Base-by-base conservation (phyloP, 1,140 invertebrate genomes). In the Trichomalopsis sarcophagae region DNA sequence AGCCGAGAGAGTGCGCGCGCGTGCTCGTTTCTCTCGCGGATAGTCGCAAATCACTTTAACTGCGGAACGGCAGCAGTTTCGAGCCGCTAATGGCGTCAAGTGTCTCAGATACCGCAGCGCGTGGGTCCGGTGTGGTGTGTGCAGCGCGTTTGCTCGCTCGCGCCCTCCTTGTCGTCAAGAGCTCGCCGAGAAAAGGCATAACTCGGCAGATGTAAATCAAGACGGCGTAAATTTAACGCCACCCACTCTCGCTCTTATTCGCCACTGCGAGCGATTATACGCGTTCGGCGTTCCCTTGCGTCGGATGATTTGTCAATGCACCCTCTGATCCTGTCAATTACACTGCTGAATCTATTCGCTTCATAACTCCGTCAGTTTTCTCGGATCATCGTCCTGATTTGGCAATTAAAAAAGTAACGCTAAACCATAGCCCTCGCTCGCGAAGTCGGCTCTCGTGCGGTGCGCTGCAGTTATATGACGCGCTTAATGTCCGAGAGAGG, bases 41-140 rank as follows among this genome's bases (percentile, higher is more conserved):
- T 91, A 90, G 89, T 93, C 91, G 90, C 91, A 93, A 93, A 92
- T 93, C 92, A 92, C 92, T 92, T 92, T 92, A 92, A 92, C 91
- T 92, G 91, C 91, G 87, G 88, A 78, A 89, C 84, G 89, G 89
- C 88, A 91, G 92, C 91, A 91, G 91, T 93, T 93, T 92, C 87
- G 90, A 92, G 91, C 88, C 91, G 90, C 89, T 93, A 93, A 92
- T 93, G 91, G 92, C 92, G 89, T 93, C 91, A 93, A 93, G 91
- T 92, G 90, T 92, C 91, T 92, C 90, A 90, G 90, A 92, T 92
- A 92, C 90, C 89, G 89, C 87, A 86, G 23, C 55, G 14, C n/a
- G 90, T 86, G 87, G 89, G 90, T 90, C 89, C 90, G 88, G 87
- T 89, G 87, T 89, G 84, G 87, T 89, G 85, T 27, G 21, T 84